A percentile compares a stretch with the other conserved stretches of the same genome.
phyloP scores from a whole-genome alignment of 2,888 invertebrate species.

The Aphidoletes aphidimyza region DNA sequence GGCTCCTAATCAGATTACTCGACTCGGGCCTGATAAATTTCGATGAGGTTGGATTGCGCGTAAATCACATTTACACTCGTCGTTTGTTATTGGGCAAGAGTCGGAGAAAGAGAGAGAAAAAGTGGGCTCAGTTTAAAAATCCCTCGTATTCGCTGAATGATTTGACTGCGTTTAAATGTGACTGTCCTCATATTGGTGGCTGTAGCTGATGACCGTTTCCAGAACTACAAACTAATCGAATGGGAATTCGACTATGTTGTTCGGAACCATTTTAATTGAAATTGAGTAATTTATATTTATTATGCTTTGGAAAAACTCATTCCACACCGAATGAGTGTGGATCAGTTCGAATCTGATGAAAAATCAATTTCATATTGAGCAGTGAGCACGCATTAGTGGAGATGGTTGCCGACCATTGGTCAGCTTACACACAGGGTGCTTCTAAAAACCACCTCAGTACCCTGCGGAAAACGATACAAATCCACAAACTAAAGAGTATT shows the following conservation, averaged over 20 bases:
- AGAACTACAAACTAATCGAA: slow-evolving; percentile 46
- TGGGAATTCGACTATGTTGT: slow-evolving; percentile 18
- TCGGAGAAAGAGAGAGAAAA: no score
- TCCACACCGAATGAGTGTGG: background rate
- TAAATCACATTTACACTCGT: background rate
- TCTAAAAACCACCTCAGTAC: no score
- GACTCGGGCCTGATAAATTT: background rate
- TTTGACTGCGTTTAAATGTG: background rate
- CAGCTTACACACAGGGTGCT: no score
- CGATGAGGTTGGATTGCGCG: background rate
- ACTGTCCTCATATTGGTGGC: no score
- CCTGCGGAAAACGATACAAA: no score
- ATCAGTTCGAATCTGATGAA: background rate
- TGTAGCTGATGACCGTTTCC: background rate
- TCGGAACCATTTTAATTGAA: slow-evolving; percentile 50
- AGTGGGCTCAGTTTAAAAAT: no score
- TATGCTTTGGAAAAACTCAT: slow-evolving; percentile 44
- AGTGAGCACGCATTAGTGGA: no score
- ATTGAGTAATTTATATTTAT: slow-evolving; percentile 54
- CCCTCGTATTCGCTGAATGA: background rate
- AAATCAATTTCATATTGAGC: background rate
- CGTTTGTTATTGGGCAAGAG: no score
- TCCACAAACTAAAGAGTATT: no score
- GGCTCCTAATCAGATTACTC: slow-evolving; percentile 26
- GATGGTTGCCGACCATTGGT: no score